Evolutionary conservation across 2,113 vertebrate species (phyloP).

Genomic region (Melanotaenia duboulayi): DNA sequence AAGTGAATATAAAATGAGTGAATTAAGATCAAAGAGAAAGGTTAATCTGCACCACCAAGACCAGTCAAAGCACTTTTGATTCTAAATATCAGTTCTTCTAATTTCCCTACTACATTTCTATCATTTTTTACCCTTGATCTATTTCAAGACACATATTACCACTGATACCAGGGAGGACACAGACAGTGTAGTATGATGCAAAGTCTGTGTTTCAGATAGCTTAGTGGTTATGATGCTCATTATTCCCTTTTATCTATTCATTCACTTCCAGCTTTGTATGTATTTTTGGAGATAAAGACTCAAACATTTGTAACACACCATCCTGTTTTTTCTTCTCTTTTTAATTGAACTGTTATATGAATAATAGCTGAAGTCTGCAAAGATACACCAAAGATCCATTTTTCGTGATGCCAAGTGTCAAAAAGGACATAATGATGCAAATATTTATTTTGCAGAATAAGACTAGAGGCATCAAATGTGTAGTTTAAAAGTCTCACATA

Average conservation of each 20-base stretch:
- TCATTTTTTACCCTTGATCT: background rate
- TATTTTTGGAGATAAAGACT: no score
- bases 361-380: background rate
- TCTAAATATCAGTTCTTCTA: background rate
- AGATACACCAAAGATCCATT: background rate
- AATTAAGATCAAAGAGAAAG: conserved; percentile 33
- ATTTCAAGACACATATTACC: background rate
- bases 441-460: background rate
- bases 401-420: background rate
- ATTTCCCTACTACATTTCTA: background rate
- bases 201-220: background rate
- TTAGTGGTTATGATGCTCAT: no score
- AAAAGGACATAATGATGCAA: background rate
- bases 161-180: background rate
- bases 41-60: background rate
- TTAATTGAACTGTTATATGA: background rate
- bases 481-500: background rate
- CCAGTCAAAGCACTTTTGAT: background rate
- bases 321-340: no score
- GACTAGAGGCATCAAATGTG: background rate
- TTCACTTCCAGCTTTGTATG: no score
- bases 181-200: background rate
- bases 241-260: no score
- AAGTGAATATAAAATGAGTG: conserved; percentile 40
- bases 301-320: no score